Conservation (phyloP, 2,797 vertebrate genomes). For the Pseudomugil gertrudae region DNA sequence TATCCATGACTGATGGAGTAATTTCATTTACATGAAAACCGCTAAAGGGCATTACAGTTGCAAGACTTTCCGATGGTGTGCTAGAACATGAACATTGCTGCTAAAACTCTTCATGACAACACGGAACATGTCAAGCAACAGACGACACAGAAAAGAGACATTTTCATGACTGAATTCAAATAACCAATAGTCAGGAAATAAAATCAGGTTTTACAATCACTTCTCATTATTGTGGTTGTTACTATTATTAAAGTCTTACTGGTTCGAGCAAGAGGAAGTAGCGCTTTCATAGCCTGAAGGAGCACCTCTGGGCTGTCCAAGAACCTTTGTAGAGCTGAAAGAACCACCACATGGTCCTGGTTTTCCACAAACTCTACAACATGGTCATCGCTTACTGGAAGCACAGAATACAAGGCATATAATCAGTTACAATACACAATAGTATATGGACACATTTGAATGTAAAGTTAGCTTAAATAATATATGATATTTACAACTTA, state of each 20-base stretch:
- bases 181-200: background rate
- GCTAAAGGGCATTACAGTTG: background rate
- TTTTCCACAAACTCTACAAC: conserved; percentile 93
- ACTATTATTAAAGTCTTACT: conserved; percentile 77
- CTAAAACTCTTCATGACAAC: background rate
- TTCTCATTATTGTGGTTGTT: background rate
- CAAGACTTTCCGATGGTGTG: background rate
- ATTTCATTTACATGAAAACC: background rate
- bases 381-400: conserved; percentile 90
- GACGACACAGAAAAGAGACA: background rate
- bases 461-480: background rate
- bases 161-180: background rate
- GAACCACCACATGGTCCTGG: conserved; percentile 87
- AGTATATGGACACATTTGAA: background rate
- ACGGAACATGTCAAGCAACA: background rate
- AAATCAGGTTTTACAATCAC: background rate
- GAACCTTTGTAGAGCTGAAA: conserved; percentile 85
- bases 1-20: background rate
- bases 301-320: conserved; percentile 84
- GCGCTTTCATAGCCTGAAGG: conserved; percentile 84
- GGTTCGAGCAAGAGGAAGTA: conserved; percentile 87
- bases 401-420: conserved; percentile 1
- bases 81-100: background rate
- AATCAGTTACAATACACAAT: background rate
- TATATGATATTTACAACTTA: background rate